phyloP scores from a whole-genome alignment of 2,888 invertebrate genomes.

The Apeira syringaria region DNA sequence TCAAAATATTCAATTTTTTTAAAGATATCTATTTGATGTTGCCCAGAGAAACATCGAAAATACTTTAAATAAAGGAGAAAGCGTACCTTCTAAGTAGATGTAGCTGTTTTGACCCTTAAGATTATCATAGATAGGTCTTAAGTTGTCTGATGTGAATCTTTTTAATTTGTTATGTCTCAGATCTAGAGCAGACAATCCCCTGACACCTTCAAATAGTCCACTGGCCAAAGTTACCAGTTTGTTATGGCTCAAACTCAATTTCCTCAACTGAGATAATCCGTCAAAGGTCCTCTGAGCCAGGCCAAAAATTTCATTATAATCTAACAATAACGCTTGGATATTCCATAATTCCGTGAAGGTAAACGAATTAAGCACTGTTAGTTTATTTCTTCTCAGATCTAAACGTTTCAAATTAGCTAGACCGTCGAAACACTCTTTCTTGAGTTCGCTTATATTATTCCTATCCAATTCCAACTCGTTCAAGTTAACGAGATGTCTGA shows the following conservation, averaged over 20 bases:
- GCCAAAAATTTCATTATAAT: conserved; percentile 87
- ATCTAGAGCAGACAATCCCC: conserved; percentile 88
- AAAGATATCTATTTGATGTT: no score
- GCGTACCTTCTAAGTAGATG: conserved; percentile 90
- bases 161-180: conserved; percentile 89
- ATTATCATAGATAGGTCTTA: conserved; percentile 89
- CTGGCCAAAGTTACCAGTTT: conserved; percentile 87
- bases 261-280: conserved; percentile 88
- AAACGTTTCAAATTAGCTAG: conserved; percentile 88
- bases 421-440: conserved; percentile 90
- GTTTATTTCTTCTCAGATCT: conserved; percentile 89
- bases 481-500: conserved; percentile 88
- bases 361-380: conserved; percentile 89
- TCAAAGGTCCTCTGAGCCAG: conserved; percentile 91
- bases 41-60: no score
- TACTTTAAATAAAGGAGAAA: no score
- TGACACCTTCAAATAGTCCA: conserved; percentile 88
- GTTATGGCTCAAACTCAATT: conserved; percentile 90
- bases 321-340: conserved; percentile 87
- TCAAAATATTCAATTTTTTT: no score
- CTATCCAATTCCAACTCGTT: conserved; percentile 91
- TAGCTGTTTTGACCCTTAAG: conserved; percentile 89
- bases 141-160: conserved; percentile 89
- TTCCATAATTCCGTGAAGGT: conserved; percentile 91
- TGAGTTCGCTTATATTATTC: conserved; percentile 89